A percentile compares a stretch with the other conserved stretches of the same genome.
These are phyloP conservation scores for Apotomis capreana DNA, from an alignment of 2,888 invertebrate species.

Conservation along the genomic window DNA sequence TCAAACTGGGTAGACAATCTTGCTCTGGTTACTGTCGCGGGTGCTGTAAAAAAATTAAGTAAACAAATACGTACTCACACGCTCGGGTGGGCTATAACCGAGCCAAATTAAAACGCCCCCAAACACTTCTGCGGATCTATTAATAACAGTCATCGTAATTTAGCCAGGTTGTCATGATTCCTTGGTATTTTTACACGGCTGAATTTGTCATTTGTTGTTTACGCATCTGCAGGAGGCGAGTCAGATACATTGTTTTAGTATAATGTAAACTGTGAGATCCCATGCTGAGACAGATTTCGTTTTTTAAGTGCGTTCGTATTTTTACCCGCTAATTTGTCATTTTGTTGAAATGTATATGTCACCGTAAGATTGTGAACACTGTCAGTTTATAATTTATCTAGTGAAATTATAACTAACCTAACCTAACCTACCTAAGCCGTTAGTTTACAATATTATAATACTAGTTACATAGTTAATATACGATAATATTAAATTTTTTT, in stretches of 20 bases:
- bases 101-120: conserved; percentile 49
- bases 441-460: too few species aligned
- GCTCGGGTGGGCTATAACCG: conserved; percentile 68
- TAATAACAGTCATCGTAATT: conserved; percentile 45
- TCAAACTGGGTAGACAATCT: conserved; percentile 50
- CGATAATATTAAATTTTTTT: too few species aligned
- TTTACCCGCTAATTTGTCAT: neutral
- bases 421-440: too few species aligned
- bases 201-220: conserved; percentile 63
- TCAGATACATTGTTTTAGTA: conserved; percentile 38
- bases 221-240: conserved; percentile 35
- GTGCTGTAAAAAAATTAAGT: conserved; percentile 80
- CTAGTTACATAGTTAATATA: too few species aligned
- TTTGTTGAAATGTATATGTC: neutral
- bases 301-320: neutral
- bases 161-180: conserved; percentile 25
- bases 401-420: too few species aligned
- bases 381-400: too few species aligned
- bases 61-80: conserved; percentile 78
- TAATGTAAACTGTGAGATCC: conserved; percentile 36
- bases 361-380: too few species aligned
- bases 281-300: conserved; percentile 28
- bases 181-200: conserved; percentile 43
- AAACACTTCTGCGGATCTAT: conserved; percentile 40
- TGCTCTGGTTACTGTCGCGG: conserved; percentile 81